Base-by-base conservation (phyloP, 2,797 vertebrate species). In the Spheniscus humboldti region DNA sequence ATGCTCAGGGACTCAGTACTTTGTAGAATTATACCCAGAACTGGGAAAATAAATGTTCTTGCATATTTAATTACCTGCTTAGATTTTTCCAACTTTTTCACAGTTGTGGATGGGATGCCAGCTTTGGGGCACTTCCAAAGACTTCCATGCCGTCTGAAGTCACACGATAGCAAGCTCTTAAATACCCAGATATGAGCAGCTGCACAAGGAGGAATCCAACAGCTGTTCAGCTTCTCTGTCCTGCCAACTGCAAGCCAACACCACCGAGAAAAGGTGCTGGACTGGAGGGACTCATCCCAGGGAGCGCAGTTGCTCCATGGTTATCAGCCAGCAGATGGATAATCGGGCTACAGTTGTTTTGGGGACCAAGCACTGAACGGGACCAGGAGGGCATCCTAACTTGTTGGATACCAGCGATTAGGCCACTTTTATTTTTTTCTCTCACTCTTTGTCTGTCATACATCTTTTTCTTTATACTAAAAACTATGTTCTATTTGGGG, bases 181-280 rank as follows among this genome's bases (percentile, higher is more conserved):
- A 82, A 60, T 41, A 85, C 35, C 19, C 81, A 89, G 47, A n/a
- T 82, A 87, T 4, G 35, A 95, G 67, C 96, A 97, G 96, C 96
- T 96, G 96, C 91, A 76, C 33, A 37, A 66, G 52, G 56, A 94
- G 71, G 52, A 91, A 89, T 91, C 81, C 94, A 95, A 24, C 96
- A 97, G 96, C 96, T 96, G 96, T 35, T 89, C 68, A 91, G 56
- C 35, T 56, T 56, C 69, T 87, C 63, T 85, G 33, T 62, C 22
- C 52, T 67, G 91, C 78, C 88, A 97, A 55, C 67, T 92, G 91
- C 74, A 73, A 93, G 52, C 12, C 91, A 93, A 10, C 24, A 85
- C 15, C 81, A 71, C 22, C 0, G 0, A 76, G 62, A 55, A 43
- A 87, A 92, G 91, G 55, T 85, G 47, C 69, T 73, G 89, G 11